Evolutionary conservation across 2,888 invertebrate genomes (phyloP).

Genomic region (Maniola hyperantus): DNA sequence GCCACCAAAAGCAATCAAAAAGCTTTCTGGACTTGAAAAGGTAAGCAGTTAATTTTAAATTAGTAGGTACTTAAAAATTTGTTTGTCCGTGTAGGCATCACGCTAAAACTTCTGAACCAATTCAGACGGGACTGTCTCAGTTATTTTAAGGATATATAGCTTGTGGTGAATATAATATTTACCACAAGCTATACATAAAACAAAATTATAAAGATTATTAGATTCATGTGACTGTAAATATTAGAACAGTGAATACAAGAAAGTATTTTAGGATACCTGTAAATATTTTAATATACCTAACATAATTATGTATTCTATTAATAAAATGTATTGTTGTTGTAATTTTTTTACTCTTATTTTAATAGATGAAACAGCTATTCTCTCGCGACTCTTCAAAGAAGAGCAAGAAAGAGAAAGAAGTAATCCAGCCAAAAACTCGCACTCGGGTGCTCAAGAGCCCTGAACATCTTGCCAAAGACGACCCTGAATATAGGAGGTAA

Average conservation of each 20-base stretch:
- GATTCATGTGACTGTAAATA: no score
- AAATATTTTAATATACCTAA: no score
- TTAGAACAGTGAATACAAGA: no score
- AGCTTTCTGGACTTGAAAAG: slow-evolving; percentile 88
- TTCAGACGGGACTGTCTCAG: not conserved
- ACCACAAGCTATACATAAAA: no score
- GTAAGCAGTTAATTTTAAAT: slow-evolving; percentile 73
- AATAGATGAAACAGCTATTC: slow-evolving; percentile 88
- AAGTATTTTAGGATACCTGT: no score
- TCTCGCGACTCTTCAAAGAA: slow-evolving; percentile 87
- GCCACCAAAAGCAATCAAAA: slow-evolving; percentile 85
- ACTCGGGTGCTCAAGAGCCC: slow-evolving; percentile 81
- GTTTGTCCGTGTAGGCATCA: no score
- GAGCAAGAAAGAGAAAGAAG: slow-evolving; percentile 85
- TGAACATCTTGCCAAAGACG: slow-evolving; percentile 77
- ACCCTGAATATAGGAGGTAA: slow-evolving; percentile 75
- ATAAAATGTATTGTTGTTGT: no score
- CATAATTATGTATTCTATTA: no score
- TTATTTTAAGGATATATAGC: no score
- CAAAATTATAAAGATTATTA: no score
- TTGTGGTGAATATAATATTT: no score
- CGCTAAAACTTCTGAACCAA: no score
- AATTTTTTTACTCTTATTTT: slow-evolving; percentile 17
- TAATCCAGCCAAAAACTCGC: slow-evolving; percentile 77
- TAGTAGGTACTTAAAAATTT: not conserved